Base-by-base conservation (phyloP, 1,140 invertebrate species). In the Lordiphosa collinella region DNA sequence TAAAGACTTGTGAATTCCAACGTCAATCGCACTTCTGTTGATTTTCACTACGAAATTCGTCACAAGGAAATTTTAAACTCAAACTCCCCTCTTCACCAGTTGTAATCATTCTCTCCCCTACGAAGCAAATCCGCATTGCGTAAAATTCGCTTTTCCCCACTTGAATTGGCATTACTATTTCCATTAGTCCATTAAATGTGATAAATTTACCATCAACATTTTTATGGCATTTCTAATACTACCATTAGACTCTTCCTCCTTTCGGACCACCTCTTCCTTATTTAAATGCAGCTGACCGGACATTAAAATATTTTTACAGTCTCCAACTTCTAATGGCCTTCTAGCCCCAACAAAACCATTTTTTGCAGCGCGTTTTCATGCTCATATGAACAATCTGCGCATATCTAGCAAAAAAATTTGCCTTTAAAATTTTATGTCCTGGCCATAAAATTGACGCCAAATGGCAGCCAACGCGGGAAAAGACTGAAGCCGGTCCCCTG, bases 381-480 rank as follows among this genome's bases (percentile, higher is more conserved):
- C 53, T 51, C 53, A 68, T 68, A 68, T 68, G 68, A 65, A 55
- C 65, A 60, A 60, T 70, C 52, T 65, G 47, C 36, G 35, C 31
- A 59, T 55, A 59, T 52, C 64, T 67, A 37, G 44, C 22, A 25
- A 25, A 36, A 10, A 7, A 37, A 38, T 49, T 47, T 56, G 62
- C 54, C 61, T 67, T 67, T 60, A 46, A 74, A 80, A 53, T 72
- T 71, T 63, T 60, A 80, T 76, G 61, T 25, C 54, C 22, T 43
- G 38, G 14, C 4, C 54, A 76, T 75, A 60, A 82, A 80, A 78
- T 67, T 61, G 66, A 31, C 58, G 50, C 37, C 63, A 59, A 56
- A 52, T 49, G 55, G 44, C 32, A 31, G 14, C 22, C 0, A 25
- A 25, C 5, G 3, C 22, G 22, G 34, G 34, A 49, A 16, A 14